phyloP scores from a whole-genome alignment of 2,113 vertebrate species.

The Pelecanoides urinatrix region DNA sequence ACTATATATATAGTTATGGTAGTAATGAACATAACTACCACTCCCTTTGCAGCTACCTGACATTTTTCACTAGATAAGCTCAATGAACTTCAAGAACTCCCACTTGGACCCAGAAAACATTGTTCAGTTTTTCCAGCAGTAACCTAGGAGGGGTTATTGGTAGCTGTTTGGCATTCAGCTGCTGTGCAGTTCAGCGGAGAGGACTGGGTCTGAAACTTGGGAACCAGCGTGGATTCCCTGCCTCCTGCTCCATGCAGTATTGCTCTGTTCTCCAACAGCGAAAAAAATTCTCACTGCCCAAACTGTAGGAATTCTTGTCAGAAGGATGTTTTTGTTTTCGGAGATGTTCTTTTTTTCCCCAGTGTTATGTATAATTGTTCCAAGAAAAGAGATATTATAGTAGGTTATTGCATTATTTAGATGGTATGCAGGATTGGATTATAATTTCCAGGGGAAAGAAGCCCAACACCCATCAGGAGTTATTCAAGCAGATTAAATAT shows the following conservation, averaged over 20 bases:
- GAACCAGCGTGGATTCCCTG: neutral
- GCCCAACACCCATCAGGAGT: neutral
- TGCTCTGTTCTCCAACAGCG: neutral
- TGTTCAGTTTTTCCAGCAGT: neutral
- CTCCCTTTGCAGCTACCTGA: neutral
- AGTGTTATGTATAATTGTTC: neutral
- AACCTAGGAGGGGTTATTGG: neutral
- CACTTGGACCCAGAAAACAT: neutral
- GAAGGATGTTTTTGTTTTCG: neutral
- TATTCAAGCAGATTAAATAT: conserved; percentile 4
- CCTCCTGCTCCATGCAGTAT: neutral
- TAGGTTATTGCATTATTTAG: conserved; percentile 32
- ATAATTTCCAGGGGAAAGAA: conserved; percentile 20
- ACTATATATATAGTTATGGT: neutral
- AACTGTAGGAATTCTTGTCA: neutral
- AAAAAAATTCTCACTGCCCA: neutral
- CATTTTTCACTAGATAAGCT: neutral
- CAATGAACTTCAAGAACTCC: neutral
- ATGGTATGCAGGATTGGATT: neutral
- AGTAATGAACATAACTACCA: neutral
- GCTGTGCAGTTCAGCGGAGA: neutral
- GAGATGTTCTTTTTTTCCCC: neutral
- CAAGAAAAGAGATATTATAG: neutral
- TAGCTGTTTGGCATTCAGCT: neutral
- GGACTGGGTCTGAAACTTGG: neutral